A percentile compares a stretch with the other conserved stretches of the same genome.
These are phyloP conservation scores for Blomia tropicalis DNA, from an alignment of 2,888 invertebrate genomes.

Conservation along the genomic window DNA sequence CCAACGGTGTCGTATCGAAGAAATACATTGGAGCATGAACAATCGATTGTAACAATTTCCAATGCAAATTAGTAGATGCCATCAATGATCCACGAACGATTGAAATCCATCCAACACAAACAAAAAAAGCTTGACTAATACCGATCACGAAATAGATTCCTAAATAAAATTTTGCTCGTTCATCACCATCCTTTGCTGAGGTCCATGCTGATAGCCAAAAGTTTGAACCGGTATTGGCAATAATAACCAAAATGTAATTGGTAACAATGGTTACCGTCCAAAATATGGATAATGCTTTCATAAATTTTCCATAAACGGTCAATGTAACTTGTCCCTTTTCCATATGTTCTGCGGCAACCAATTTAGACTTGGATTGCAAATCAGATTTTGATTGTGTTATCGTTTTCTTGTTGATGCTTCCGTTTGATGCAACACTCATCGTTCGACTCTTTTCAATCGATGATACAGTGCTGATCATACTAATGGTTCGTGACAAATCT, in stretches of 20 bases:
- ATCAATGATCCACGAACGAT: conserved; percentile 3
- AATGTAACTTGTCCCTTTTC: conserved; percentile 48
- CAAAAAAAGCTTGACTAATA: conserved; percentile 53
- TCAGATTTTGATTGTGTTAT: no score
- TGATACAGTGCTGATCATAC: no score
- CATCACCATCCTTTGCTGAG: no score
- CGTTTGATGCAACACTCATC: no score
- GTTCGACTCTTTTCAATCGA: no score
- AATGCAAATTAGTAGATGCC: conserved; percentile 15
- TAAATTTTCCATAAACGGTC: conserved; percentile 71
- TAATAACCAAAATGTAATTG: conserved; percentile 40
- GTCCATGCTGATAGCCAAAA: conserved; percentile 17
- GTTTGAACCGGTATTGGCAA: conserved; percentile 18
- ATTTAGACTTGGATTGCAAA: conserved; percentile 3
- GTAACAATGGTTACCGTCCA: conserved; percentile 54
- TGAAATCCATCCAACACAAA: conserved; percentile 13
- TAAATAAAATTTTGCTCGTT: conserved; percentile 70
- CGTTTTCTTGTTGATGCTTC: no score
- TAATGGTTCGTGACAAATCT: no score
- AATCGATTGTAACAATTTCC: conserved; percentile 3
- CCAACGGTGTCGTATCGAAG: conserved; percentile 36
- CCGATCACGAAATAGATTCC: conserved; percentile 64
- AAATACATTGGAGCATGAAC: conserved; percentile 33
- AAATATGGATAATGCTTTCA: conserved; percentile 63
- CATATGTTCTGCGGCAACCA: conserved; percentile 21